These are phyloP conservation scores for Muraenolepis orangiensis DNA, from an alignment of 2,797 vertebrate species.

Conservation along the genomic window DNA sequence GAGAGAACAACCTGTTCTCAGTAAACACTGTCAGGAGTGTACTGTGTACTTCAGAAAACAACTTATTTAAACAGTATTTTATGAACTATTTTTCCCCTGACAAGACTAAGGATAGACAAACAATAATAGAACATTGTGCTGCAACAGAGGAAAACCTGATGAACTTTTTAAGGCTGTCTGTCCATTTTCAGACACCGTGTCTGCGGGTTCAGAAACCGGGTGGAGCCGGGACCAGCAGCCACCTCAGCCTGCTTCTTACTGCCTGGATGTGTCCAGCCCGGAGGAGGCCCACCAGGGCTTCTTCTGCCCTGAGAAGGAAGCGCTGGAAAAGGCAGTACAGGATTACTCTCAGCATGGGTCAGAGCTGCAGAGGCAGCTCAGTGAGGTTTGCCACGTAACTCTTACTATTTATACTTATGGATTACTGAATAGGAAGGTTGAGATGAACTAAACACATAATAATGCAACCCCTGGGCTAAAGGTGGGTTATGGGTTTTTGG, in stretches of 20 bases:
- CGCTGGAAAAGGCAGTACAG: slow-evolving; percentile 54
- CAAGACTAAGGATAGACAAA: neutral
- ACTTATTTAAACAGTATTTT: too few relatives aligned
- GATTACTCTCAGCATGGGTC: slow-evolving; percentile 64
- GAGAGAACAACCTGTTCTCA: neutral
- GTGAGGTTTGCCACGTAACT: slow-evolving; percentile 61
- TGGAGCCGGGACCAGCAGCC: slow-evolving; percentile 40
- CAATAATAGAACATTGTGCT: neutral
- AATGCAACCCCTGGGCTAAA: too few relatives aligned
- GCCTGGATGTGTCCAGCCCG: slow-evolving; percentile 47
- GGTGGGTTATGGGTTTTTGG: too few relatives aligned
- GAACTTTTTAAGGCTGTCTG: neutral
- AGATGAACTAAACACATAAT: too few relatives aligned
- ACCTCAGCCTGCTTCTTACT: slow-evolving; percentile 41
- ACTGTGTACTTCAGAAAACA: neutral
- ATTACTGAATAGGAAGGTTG: too few relatives aligned
- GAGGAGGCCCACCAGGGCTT: slow-evolving; percentile 27
- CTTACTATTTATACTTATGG: too few relatives aligned
- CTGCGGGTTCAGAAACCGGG: slow-evolving; percentile 22
- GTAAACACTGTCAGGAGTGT: neutral
- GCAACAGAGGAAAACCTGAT: neutral
- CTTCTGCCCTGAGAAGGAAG: slow-evolving; percentile 46
- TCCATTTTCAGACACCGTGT: neutral
- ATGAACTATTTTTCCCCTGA: too few relatives aligned
- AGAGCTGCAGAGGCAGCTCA: slow-evolving; percentile 63